Evolutionary conservation across 2,888 invertebrate species (phyloP), one percentile per base, ranked within the genome.

Genomic region (Dascillus cervinus): DNA sequence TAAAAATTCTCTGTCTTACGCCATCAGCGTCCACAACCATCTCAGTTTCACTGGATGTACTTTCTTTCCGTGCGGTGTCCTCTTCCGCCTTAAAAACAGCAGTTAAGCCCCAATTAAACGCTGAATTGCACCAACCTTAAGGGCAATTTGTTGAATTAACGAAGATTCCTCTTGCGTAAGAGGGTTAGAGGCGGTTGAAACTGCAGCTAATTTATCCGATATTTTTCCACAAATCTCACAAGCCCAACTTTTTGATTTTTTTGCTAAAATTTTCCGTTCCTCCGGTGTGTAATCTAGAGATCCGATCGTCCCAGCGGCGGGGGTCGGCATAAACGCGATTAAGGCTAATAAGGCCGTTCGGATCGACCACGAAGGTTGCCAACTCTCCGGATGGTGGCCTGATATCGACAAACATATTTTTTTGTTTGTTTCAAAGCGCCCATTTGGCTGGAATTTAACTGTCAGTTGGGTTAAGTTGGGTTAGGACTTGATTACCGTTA

Each of bases 301-400:
- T 3, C 94, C 95, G 39, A 96, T 85, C 2, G 92, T 91, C 2
- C 91, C 90, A 49, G 80, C 82, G 4, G 88, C 84, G 29, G 86
- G 81, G 3, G 90, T 85, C 1, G 92, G 91, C 89, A 95, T 90
- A 58, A 95, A 95, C 2, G 92, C 89, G 52, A 94, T 91, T 35
- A 95, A 70, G 9, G 94, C 94, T 43, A 95, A 65, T 34, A 95
- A 67, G 6, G 92, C 92, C 29, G 94, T 95, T 40, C 94, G 73
- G 45, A 95, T 91, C 14, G 91, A 92, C 95, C 95, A 95, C 2
- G 90, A 91, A 13, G 95, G 95, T 57, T 91, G 89, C 95, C 95
- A 96, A 19, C 90, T 89, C 64, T 96, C 95, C n/a, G 94, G 95
- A 63, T 95, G 95, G 65, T 92, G 84, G 3, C 90, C 92, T 37